Conservation (phyloP, 2,113 vertebrate genomes). For the Apodemus sylvaticus region DNA sequence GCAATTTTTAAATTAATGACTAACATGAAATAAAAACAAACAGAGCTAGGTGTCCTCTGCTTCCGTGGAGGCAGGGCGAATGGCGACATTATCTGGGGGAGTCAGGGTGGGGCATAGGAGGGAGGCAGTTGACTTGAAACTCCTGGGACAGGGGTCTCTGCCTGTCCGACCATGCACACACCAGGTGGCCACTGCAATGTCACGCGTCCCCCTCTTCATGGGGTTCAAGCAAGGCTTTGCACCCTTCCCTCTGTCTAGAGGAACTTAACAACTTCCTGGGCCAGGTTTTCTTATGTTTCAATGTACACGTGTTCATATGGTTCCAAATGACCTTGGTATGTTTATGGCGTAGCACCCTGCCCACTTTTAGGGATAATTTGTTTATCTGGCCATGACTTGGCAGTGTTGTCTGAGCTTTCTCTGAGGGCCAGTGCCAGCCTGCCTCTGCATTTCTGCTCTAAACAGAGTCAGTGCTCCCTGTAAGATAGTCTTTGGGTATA, state of each 20-base stretch:
- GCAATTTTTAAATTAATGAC: constrained; percentile 41
- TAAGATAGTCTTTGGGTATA: background rate
- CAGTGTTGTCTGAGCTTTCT: background rate
- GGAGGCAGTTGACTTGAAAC: background rate
- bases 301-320: no score
- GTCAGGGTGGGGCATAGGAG: background rate
- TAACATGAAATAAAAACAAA: background rate
- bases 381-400: background rate
- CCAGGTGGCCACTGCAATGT: background rate
- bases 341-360: background rate
- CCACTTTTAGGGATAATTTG: background rate
- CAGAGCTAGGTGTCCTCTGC: accelerated
- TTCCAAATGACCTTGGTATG: background rate
- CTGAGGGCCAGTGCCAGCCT: background rate
- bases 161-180: background rate
- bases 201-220: background rate
- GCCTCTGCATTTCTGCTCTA: background rate
- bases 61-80: accelerated
- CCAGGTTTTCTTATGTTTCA: background rate
- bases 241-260: background rate
- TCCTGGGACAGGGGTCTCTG: background rate
- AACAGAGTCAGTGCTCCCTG: background rate
- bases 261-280: background rate
- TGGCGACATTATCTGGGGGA: accelerated
- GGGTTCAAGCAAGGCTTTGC: background rate